Conservation (phyloP, 23 tunicate genomes). For the Trididemnum clinides region DNA sequence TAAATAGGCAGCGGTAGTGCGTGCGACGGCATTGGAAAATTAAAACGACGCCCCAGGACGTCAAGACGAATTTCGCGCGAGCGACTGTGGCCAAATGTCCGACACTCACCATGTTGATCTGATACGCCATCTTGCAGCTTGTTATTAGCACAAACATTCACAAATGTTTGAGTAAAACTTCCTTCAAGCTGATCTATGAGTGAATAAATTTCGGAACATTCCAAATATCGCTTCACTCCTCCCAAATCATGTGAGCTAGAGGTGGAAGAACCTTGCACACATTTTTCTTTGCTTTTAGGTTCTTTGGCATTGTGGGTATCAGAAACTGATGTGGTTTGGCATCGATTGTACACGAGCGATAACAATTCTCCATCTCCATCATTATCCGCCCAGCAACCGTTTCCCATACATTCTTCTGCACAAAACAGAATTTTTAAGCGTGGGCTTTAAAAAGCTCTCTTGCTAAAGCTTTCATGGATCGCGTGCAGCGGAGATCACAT, state of each 20-base stretch:
- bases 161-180: no score
- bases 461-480: no score
- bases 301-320: not conserved
- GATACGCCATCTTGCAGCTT: not conserved
- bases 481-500: no score
- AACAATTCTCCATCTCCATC: constrained; percentile 4
- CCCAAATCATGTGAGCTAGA: no score
- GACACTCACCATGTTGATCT: not conserved
- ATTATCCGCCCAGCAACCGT: not conserved
- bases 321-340: not conserved
- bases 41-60: no score
- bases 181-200: not conserved
- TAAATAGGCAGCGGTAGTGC: no score
- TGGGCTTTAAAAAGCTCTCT: no score
- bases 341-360: not conserved
- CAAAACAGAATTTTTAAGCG: not conserved
- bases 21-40: no score
- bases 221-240: not conserved
- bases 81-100: not conserved
- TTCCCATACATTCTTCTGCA: not conserved
- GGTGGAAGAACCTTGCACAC: no score
- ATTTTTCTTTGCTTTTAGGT: no score
- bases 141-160: no score
- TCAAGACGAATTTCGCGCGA: no score
- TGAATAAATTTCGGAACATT: not conserved